phyloP scores from a whole-genome alignment of 2,113 vertebrate species.

The Hypanus sabinus region DNA sequence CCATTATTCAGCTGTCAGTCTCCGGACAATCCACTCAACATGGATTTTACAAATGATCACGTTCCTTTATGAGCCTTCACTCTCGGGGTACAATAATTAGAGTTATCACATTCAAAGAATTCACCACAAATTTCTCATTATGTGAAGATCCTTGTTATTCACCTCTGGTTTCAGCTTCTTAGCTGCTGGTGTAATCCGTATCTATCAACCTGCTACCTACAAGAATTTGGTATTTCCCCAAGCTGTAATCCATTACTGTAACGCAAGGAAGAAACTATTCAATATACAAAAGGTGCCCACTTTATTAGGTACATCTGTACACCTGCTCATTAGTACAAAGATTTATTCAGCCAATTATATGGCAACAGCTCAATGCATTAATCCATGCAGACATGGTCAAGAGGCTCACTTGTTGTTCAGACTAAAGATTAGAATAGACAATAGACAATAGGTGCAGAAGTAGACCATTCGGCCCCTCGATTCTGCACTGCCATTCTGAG shows the following conservation, averaged over 20 bases:
- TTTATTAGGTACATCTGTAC: too few species aligned
- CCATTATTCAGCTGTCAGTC: slow-evolving; percentile 30
- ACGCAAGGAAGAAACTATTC: background rate
- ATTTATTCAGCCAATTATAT: too few species aligned
- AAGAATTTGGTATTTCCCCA: background rate
- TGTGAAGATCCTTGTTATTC: background rate
- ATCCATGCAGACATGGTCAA: too few species aligned
- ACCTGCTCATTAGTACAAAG: too few species aligned
- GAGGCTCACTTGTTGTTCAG: too few species aligned
- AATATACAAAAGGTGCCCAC: too few species aligned
- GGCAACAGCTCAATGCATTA: too few species aligned
- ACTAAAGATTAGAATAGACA: too few species aligned
- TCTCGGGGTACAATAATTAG: slow-evolving; percentile 23
- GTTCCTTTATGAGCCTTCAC: slow-evolving; percentile 17
- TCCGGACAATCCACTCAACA: slow-evolving; percentile 25
- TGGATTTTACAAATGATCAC: slow-evolving; percentile 3
- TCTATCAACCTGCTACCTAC: background rate
- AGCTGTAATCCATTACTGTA: background rate
- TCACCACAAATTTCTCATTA: background rate
- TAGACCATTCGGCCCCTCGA: too few species aligned
- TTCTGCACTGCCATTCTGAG: too few species aligned
- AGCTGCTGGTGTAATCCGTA: background rate
- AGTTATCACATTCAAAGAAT: slow-evolving; percentile 11
- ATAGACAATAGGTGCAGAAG: too few species aligned
- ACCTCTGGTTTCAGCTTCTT: background rate